Conservation (phyloP, 2,797 vertebrate genomes). For the Cryptoblepharus egeriae region DNA sequence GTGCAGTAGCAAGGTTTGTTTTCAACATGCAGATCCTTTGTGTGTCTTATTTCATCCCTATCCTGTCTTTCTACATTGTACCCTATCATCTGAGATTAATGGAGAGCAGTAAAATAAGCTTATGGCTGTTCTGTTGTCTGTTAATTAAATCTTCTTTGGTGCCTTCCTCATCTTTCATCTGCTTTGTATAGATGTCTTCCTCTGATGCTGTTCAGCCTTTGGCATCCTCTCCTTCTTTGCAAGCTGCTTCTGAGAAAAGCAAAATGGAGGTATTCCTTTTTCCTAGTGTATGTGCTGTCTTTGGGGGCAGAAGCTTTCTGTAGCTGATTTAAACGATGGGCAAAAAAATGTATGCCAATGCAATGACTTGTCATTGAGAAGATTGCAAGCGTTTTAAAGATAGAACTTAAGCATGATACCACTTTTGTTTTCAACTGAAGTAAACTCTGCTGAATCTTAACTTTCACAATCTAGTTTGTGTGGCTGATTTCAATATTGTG, state of each 20-base stretch:
- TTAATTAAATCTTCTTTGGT: constrained; percentile 68
- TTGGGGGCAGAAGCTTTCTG: constrained; percentile 16
- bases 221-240: constrained; percentile 87
- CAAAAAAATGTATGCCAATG: not conserved
- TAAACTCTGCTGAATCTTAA: not conserved
- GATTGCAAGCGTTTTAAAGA: constrained; percentile 7
- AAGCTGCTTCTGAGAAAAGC: constrained; percentile 88
- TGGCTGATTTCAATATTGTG: not conserved
- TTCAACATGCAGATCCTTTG: not conserved
- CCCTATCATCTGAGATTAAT: constrained; percentile 39
- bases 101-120: constrained; percentile 1
- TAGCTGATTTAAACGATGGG: not conserved
- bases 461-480: rapidly evolving
- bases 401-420: not conserved
- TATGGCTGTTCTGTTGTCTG: constrained; percentile 28
- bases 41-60: constrained; percentile 31
- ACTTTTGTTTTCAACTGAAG: constrained; percentile 1
- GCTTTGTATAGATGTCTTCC: constrained; percentile 82
- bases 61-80: constrained; percentile 44
- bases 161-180: constrained; percentile 70
- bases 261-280: constrained; percentile 86
- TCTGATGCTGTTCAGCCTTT: constrained; percentile 87
- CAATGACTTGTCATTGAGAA: constrained; percentile 28
- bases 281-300: constrained; percentile 4
- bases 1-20: not conserved